These are phyloP conservation scores for Carcina quercana DNA, from an alignment of 2,888 invertebrate genomes.

Conservation along the genomic window DNA sequence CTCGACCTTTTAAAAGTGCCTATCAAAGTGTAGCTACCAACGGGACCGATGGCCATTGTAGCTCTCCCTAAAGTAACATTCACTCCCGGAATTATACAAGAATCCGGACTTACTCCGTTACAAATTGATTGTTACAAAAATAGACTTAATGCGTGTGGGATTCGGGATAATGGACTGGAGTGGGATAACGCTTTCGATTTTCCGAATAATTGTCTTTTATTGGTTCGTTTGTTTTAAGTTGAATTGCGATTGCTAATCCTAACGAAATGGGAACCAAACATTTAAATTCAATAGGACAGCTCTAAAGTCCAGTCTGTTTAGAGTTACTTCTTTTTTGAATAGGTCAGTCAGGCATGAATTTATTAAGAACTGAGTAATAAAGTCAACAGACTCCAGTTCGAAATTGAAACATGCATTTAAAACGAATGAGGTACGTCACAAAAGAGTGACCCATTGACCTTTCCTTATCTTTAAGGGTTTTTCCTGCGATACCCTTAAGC, in stretches of 20 bases:
- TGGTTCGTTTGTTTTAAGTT: no score
- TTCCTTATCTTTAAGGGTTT: slow-evolving; percentile 18
- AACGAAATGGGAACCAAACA: no score
- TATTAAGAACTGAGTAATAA: no score
- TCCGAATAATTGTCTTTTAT: no score
- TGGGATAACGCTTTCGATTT: slow-evolving; percentile 1
- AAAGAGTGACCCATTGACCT: slow-evolving; percentile 15
- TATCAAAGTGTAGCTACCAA: slow-evolving; percentile 12
- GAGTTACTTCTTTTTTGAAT: no score
- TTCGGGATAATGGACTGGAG: slow-evolving; percentile 2
- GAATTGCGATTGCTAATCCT: no score
- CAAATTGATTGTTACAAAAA: slow-evolving; percentile 19
- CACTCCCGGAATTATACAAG: slow-evolving; percentile 15
- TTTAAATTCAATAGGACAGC: no score
- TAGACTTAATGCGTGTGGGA: slow-evolving; percentile 8
- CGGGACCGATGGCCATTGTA: slow-evolving; percentile 11
- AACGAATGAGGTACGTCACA: slow-evolving; percentile 17
- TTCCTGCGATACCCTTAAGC: slow-evolving; percentile 15
- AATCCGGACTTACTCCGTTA: slow-evolving; percentile 15
- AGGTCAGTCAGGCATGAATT: no score
- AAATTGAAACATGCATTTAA: slow-evolving; percentile 8
- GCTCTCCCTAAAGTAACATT: slow-evolving; percentile 17
- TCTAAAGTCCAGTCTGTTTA: no score
- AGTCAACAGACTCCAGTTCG: no score
- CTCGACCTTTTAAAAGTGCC: slow-evolving; percentile 14